Evolutionary conservation across 2,888 invertebrate species (phyloP).

Genomic region (Laspeyria flexula): DNA sequence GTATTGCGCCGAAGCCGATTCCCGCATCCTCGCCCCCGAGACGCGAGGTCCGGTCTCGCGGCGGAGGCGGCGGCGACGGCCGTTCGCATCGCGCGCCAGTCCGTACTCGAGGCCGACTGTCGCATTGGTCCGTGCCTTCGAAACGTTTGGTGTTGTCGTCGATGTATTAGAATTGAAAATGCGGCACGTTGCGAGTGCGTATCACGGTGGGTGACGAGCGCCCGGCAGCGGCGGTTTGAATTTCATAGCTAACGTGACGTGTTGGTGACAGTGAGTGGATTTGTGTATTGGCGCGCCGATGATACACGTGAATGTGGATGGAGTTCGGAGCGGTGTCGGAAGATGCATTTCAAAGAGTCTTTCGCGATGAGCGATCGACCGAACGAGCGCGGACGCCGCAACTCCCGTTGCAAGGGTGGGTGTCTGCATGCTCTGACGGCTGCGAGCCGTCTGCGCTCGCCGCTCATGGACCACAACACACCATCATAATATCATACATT

Average conservation of each 20-base stretch:
- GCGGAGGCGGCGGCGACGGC: constrained; percentile 82
- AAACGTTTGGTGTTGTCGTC: constrained; percentile 68
- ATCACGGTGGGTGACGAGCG: constrained; percentile 64
- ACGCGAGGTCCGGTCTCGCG: constrained; percentile 85
- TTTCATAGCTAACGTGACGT: constrained; percentile 64
- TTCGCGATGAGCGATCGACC: constrained; percentile 86
- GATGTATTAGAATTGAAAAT: constrained; percentile 74
- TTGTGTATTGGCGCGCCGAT: constrained; percentile 78
- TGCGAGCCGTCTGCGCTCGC: constrained; percentile 57
- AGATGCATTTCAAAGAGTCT: constrained; percentile 86
- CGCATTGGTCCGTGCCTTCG: constrained; percentile 78
- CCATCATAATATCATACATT: constrained; percentile 45
- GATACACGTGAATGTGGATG: constrained; percentile 83
- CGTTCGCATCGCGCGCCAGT: constrained; percentile 83
- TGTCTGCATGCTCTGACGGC: constrained; percentile 63
- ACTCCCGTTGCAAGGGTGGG: constrained; percentile 85
- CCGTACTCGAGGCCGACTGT: constrained; percentile 82
- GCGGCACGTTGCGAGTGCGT: constrained; percentile 70
- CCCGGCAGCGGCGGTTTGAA: constrained; percentile 46
- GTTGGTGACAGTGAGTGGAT: constrained; percentile 76
- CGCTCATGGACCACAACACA: constrained; percentile 37
- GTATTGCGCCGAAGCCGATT: constrained; percentile 86
- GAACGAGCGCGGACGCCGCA: constrained; percentile 84
- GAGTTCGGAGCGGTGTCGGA: constrained; percentile 78
- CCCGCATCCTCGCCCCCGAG: constrained; percentile 85